Evolutionary conservation across 2,797 vertebrate genomes (phyloP), one percentile per base, ranked within the genome.

Genomic region (Ceyx erithaca): DNA sequence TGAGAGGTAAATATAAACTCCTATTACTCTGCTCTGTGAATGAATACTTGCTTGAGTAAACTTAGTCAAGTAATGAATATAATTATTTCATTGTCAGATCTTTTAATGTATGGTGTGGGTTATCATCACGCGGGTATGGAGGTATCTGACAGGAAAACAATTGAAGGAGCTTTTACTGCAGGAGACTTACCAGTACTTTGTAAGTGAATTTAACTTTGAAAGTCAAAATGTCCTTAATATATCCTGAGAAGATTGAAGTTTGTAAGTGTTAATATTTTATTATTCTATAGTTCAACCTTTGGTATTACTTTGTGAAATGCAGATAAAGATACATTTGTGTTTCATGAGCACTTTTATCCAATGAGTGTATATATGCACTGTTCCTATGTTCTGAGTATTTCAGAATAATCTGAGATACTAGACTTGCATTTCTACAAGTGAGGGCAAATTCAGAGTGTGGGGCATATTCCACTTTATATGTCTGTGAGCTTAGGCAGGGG

Each of bases 111-210:
- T 85, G 99, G 99, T 94, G 98, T 99, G 88, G 99, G 98, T 91
- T 99, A 98, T 96, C 99, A 99, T 97, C 99, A 99, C 86, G 99
- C 99, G 90, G 99, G 99, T 43, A 97, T 99, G 96, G 99, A 98
- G 61, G 14, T 98, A 35, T 98, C 98, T 23, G 99, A 99, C 93
- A 98, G 99, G 95, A 99, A 99, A 97, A 45, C 97, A 93, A 97
- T 99, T 91, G 99, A 99, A 98, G 96, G 97, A 75, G 98, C 98
- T 87, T 99, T 99, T 96, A 98, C 97, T 72, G n/a, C 83, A 67
- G 99, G 99, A 98, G 99, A 99, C 95, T 94, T 99, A 71, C 99
- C 99, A 77, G 99, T 99, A 68, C 98, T 99, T 92, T 99, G 99
- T 99, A 97, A 98, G 99, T 97, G 95, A 91, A 97, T 68, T 70